phyloP scores from a whole-genome alignment of 2,888 invertebrate genomes.

The Lottia gigantea region DNA sequence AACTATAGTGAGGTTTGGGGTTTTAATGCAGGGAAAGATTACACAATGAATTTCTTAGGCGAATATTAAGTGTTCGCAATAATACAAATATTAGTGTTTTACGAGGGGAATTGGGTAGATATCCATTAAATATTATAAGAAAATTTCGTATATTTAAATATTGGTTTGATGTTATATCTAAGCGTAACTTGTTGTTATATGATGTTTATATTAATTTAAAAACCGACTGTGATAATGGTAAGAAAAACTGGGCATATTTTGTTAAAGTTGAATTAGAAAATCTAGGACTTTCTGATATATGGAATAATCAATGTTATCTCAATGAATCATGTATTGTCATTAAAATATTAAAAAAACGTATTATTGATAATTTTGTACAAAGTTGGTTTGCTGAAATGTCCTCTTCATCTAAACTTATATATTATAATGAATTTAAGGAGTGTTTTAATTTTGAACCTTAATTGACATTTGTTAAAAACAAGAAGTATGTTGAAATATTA shows the following conservation, averaged over 20 bases:
- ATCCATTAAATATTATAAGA: background rate
- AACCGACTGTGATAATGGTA: background rate
- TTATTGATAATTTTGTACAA: no score
- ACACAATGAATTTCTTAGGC: constrained; percentile 15
- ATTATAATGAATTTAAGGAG: no score
- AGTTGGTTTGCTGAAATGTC: no score
- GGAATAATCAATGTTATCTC: constrained; percentile 14
- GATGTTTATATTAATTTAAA: background rate
- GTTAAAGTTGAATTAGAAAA: background rate
- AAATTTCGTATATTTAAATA: constrained; percentile 9
- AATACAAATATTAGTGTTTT: background rate
- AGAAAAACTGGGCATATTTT: background rate
- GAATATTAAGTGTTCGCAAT: background rate
- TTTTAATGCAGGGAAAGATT: background rate
- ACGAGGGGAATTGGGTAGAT: constrained; percentile 1
- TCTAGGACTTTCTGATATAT: background rate
- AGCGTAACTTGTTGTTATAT: background rate
- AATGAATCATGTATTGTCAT: background rate
- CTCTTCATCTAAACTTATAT: no score
- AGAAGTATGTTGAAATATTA: no score
- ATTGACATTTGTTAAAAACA: no score
- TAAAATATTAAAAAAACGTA: background rate
- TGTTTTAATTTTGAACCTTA: no score
- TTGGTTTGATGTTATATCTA: constrained; percentile 3
- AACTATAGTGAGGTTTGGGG: constrained; percentile 17